Conservation (phyloP, 2,113 vertebrate genomes). For the Pteropus alecto region DNA sequence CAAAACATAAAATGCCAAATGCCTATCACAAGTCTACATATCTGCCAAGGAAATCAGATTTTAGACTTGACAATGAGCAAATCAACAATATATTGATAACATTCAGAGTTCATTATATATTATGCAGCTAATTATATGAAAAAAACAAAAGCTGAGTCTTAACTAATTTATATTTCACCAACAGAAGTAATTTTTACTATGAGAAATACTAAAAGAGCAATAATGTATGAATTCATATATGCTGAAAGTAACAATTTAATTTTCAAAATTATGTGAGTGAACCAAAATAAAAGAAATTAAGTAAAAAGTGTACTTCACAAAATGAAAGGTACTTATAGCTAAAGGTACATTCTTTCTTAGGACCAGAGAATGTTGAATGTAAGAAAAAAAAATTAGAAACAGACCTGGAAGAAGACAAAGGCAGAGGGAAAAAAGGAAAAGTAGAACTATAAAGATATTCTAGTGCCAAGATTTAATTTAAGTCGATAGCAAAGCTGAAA, state of each 20-base stretch:
- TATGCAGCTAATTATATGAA: background rate
- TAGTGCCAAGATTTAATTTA: background rate
- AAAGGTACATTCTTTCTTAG: constrained; percentile 9
- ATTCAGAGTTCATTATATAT: constrained; percentile 32
- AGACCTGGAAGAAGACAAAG: background rate
- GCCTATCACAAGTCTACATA: constrained; percentile 63
- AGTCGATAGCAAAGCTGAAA: background rate
- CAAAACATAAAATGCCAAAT: constrained; percentile 74
- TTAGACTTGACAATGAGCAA: constrained; percentile 31
- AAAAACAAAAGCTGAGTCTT: constrained; percentile 4
- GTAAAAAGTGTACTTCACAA: constrained; percentile 36
- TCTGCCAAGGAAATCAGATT: constrained; percentile 54
- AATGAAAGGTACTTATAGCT: background rate
- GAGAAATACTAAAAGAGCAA: constrained; percentile 23
- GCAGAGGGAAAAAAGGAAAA: background rate
- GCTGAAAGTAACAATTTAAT: background rate
- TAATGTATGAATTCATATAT: constrained; percentile 16
- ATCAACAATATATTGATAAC: constrained; percentile 30
- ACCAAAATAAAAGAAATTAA: constrained; percentile 34
- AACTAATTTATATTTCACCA: constrained; percentile 34
- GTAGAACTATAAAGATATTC: background rate
- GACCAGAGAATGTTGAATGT: background rate
- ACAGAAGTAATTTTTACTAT: constrained; percentile 18
- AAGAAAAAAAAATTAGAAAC: constrained; percentile 17
- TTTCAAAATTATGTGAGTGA: background rate